Evolutionary conservation across 2,113 vertebrate species (phyloP).

Genomic region (Rhabdornis inornatus): DNA sequence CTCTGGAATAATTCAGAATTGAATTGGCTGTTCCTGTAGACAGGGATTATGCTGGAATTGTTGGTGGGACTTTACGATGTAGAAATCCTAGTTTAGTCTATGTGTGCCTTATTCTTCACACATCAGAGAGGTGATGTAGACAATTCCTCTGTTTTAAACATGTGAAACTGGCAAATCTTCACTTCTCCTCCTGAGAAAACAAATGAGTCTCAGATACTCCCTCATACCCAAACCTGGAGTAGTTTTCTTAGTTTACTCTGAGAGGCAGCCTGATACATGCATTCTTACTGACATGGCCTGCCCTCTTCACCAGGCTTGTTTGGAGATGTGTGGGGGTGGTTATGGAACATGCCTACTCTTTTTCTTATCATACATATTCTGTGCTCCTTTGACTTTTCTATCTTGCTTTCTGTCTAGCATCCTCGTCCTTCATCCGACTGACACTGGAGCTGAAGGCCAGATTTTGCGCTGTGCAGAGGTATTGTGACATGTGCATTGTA

Average conservation of each 20-base stretch:
- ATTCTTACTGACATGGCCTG: neutral
- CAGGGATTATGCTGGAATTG: neutral
- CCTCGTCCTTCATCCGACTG: slow-evolving; percentile 87
- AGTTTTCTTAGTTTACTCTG: neutral
- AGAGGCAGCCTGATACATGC: neutral
- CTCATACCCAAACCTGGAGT: neutral
- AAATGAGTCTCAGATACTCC: neutral
- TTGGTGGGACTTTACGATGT: neutral
- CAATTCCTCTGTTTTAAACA: neutral
- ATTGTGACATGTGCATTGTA: neutral
- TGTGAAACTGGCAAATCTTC: neutral
- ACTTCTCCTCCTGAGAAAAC: neutral
- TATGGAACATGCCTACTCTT: neutral
- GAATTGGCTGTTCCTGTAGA: neutral
- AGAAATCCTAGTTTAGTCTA: neutral
- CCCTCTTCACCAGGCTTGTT: neutral
- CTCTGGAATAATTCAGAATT: slow-evolving; percentile 10
- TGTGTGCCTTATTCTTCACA: neutral
- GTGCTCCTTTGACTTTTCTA: neutral
- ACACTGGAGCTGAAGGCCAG: slow-evolving; percentile 86
- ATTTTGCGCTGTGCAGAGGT: slow-evolving; percentile 86
- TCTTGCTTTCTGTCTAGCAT: slow-evolving; percentile 71
- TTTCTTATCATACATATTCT: neutral
- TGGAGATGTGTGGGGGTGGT: neutral
- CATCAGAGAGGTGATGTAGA: neutral